Evolutionary conservation across 2,113 vertebrate species (phyloP), one percentile per base, ranked within the genome.

Genomic region (Vulpes lagopus): DNA sequence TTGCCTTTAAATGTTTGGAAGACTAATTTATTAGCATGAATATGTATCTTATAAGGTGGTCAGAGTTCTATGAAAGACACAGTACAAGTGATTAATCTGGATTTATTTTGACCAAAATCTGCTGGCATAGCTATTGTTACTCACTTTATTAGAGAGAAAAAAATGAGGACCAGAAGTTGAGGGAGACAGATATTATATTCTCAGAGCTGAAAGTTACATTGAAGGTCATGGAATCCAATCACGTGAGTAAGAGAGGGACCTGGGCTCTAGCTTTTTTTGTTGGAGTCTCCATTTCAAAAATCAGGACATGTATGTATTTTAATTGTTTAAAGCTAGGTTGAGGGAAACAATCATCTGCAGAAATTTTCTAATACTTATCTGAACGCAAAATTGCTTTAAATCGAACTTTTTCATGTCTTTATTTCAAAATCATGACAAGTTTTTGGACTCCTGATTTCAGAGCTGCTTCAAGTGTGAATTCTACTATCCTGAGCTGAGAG

Each of bases 341-440:
- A 17, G 27, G 16, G n/a, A 82, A 94, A 85, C 14, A 87, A 81
- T 8, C 49, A 43, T 3, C 19, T 84, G n/a, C 5, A 53, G 76
- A 96, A 51, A 20, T n/a, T 92, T 86, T 85, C 19, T 32, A 80
- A 32, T 71, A 82, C 79, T 82, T 91, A 22, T 89, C 64, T 69
- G 9, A 95, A 76, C 55, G 14, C 27, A 96, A 79, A 96, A 79
- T 89, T 71, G 23, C 8, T 93, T 93, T 96, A 32, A 96, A 91
- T 87, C 53, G 11, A 96, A 69, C 1, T 10, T 94, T 96, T 94
- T 69, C 16, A 74, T 69, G 51, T 94, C 25, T 96, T 96, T 96
- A 78, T 96, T 92, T 97, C 16, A 90, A 93, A 96, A 94, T 86
- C 51, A 81, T 89, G 79, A 81, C 27, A 93, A 91, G 49, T 62